These are phyloP conservation scores for Zelostemma sp. DNA, from an alignment of 1,140 invertebrate genomes.

Conservation along the genomic window DNA sequence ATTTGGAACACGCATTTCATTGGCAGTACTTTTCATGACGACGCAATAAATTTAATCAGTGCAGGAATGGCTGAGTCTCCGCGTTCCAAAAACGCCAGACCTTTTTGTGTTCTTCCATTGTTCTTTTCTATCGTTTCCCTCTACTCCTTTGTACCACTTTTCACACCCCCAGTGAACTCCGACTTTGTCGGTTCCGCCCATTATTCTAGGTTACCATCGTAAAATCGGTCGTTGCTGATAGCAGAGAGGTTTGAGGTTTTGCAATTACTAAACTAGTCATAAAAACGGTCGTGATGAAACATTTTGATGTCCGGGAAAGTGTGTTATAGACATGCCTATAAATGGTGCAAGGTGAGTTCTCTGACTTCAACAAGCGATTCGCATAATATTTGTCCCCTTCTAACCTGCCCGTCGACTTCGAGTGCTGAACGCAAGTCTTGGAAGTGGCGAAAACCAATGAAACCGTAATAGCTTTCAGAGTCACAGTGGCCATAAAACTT, in stretches of 20 bases:
- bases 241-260: neutral
- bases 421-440: neutral
- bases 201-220: slow-evolving; percentile 5
- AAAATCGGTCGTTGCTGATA: slow-evolving; percentile 5
- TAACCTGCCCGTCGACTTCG: neutral
- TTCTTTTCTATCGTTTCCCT: neutral
- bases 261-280: neutral
- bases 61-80: neutral
- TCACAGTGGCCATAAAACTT: slow-evolving; percentile 13
- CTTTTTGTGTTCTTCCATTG: slow-evolving; percentile 7
- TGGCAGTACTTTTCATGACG: neutral
- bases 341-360: neutral
- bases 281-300: neutral
- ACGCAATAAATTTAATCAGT: slow-evolving; percentile 6
- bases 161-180: neutral
- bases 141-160: slow-evolving; percentile 5
- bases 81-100: neutral
- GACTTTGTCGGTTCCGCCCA: neutral
- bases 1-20: slow-evolving; percentile 4
- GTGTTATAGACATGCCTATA: neutral
- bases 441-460: slow-evolving; percentile 14
- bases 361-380: neutral
- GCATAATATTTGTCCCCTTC: neutral
- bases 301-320: neutral
- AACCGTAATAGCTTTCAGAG: slow-evolving; percentile 11